Conservation (phyloP, 1,140 invertebrate species). For the Gryllus bimaculatus region DNA sequence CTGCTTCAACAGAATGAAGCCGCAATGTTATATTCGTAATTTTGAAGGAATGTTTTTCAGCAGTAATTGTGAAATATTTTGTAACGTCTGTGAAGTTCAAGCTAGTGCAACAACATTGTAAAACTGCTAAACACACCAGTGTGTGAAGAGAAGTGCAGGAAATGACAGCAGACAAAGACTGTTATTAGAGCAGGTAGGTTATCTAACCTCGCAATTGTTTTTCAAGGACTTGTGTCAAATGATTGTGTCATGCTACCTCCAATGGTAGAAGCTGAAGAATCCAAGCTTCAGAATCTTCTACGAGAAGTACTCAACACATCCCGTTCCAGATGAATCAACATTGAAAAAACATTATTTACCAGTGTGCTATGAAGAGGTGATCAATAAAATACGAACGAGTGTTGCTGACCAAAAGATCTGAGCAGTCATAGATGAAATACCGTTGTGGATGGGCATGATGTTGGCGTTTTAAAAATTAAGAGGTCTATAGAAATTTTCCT, state of each 20-base stretch:
- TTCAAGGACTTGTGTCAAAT: too few species aligned
- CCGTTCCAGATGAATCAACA: neutral
- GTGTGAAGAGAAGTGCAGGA: too few species aligned
- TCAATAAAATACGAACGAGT: neutral
- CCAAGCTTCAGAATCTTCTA: neutral
- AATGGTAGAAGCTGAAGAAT: neutral
- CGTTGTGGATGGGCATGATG: neutral
- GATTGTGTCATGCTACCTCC: neutral
- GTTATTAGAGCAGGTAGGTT: too few species aligned
- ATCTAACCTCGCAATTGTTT: too few species aligned
- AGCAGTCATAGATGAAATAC: neutral
- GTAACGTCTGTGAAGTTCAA: too few species aligned
- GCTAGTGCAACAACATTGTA: too few species aligned
- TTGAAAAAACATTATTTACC: neutral
- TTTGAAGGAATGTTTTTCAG: too few species aligned
- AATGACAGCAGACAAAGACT: too few species aligned
- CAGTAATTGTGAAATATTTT: too few species aligned
- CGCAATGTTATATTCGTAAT: too few species aligned
- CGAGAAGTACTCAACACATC: neutral
- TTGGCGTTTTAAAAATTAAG: neutral
- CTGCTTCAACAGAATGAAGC: too few species aligned
- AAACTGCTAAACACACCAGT: too few species aligned
- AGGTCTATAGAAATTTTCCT: neutral
- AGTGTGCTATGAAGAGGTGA: neutral
- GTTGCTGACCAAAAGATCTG: neutral